A percentile compares a stretch with the other conserved stretches of the same genome.
Evolutionary conservation across 2,113 vertebrate species (phyloP).

Genomic region (Haemorhous mexicanus): DNA sequence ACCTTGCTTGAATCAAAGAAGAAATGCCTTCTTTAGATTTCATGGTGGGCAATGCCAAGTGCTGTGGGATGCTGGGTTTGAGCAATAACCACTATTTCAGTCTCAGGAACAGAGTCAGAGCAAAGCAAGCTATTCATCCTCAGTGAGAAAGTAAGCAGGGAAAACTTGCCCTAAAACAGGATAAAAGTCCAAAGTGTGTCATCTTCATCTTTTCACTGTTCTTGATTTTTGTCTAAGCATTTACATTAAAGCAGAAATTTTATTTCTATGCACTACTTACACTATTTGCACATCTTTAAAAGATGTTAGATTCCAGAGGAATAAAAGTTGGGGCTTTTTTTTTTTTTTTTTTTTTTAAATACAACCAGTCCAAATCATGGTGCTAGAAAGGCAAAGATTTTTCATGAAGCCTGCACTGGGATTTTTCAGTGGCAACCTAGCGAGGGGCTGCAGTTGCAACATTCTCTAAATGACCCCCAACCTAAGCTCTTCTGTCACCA

Average conservation of each 20-base stretch:
- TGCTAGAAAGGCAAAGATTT: neutral
- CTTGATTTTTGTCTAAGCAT: neutral
- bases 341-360: neutral
- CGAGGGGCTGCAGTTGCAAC: neutral
- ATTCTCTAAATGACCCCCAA: neutral
- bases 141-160: neutral
- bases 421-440: neutral
- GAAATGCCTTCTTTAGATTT: neutral
- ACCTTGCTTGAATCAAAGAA: neutral
- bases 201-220: neutral
- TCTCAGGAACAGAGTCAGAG: neutral
- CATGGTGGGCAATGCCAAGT: neutral
- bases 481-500: neutral
- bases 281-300: neutral
- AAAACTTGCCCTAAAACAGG: neutral
- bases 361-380: neutral
- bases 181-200: neutral
- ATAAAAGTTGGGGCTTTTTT: rapidly evolving
- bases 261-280: neutral
- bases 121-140: neutral
- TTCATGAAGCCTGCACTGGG: neutral
- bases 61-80: neutral
- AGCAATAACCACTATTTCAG: neutral
- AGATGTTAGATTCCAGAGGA: neutral
- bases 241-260: neutral